phyloP scores from a whole-genome alignment of 2,113 vertebrate genomes.

The Pyrgilauda ruficollis region DNA sequence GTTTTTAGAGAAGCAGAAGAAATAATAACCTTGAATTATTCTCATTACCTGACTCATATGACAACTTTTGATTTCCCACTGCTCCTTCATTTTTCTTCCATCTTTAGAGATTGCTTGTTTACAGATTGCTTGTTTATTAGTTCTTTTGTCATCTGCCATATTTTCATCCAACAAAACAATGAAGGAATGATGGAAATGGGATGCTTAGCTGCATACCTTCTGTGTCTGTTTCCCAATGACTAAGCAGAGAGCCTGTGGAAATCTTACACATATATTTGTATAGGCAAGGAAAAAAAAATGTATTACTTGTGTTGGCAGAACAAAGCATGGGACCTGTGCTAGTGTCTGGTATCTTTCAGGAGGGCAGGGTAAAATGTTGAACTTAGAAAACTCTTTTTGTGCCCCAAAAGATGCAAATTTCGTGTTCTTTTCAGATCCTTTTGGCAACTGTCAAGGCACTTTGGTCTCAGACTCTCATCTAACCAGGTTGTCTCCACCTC shows the following conservation, averaged over 20 bases:
- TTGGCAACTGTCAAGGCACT: not conserved
- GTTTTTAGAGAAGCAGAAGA: not conserved
- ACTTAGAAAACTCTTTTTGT: not conserved
- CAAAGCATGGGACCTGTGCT: not conserved
- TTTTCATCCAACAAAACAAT: not conserved
- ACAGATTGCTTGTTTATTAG: not conserved
- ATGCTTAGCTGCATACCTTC: not conserved
- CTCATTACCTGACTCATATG: not conserved
- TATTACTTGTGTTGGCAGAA: not conserved
- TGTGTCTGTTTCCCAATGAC: not conserved
- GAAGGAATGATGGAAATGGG: not conserved
- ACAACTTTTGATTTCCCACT: not conserved
- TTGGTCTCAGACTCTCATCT: not conserved
- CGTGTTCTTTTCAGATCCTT: rapidly evolving
- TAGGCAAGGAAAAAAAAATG: not conserved
- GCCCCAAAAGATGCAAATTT: not conserved
- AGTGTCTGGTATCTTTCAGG: not conserved
- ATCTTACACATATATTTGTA: not conserved
- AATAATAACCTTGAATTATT: constrained; percentile 26
- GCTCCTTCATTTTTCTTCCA: not conserved
- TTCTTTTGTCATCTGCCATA: not conserved
- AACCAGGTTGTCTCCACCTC: not conserved
- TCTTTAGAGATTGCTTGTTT: not conserved
- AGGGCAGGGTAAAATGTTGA: not conserved
- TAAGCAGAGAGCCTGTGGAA: not conserved